Conservation (phyloP, 2,797 vertebrate species). For the Acrossocheilus fasciatus region DNA sequence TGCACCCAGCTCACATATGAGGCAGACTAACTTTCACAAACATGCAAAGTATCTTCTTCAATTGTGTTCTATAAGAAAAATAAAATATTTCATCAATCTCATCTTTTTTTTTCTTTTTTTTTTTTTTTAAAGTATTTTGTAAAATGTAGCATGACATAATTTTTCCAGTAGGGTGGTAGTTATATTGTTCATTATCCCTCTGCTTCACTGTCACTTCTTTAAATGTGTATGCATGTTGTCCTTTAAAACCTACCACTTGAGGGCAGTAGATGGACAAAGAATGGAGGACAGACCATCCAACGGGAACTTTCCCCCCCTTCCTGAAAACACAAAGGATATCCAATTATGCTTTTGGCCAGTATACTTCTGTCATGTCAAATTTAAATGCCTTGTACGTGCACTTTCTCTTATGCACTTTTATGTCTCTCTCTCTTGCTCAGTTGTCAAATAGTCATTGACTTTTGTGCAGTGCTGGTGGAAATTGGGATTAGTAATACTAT, state of each 20-base stretch:
- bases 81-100: not conserved
- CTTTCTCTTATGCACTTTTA: conserved; percentile 48
- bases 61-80: no score
- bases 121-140: not conserved
- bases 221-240: not conserved
- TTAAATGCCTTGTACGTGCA: conserved; percentile 36
- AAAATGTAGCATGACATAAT: not conserved
- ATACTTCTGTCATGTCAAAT: conserved; percentile 49
- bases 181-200: not conserved
- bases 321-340: conserved; percentile 23
- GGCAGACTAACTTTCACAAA: no score
- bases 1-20: no score
- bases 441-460: conserved; percentile 42
- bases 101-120: not conserved
- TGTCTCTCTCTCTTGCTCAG: conserved; percentile 15
- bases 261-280: conserved; percentile 73
- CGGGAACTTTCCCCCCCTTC: not conserved
- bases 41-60: no score
- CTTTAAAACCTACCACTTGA: conserved; percentile 64
- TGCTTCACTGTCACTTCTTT: not conserved
- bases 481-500: conserved; percentile 51
- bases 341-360: conserved; percentile 33
- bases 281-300: not conserved
- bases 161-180: not conserved
- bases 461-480: conserved; percentile 53